Evolutionary conservation across 2,113 vertebrate species (phyloP), one percentile per base, ranked within the genome.

Genomic region (Raja brachyura): DNA sequence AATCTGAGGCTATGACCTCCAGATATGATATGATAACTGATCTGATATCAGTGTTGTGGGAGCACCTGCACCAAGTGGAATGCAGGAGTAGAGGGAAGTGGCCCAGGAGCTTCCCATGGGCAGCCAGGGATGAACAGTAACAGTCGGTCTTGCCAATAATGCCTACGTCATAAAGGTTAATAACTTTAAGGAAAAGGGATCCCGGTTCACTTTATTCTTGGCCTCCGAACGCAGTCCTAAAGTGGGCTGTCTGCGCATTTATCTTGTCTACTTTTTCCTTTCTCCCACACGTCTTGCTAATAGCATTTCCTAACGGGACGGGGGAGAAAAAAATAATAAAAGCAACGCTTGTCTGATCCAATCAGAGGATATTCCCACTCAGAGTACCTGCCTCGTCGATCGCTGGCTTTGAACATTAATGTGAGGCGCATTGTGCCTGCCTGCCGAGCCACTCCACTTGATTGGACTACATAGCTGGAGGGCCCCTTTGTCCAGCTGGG

Each of bases 381-480:
- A 14, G 83, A 66, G 63, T 31, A 88, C 59, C 83, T 88, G 61
- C 28, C 83, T 31, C 83, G 14, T 63, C 83, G 63, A 31, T 88
- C 5, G 28, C 61, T 63, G 13, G 83, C 83, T 88, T 88, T 88
- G 83, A 63, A 63, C 28, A 61, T 88, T 88, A 88, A 88, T 88
- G 25, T 16, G 59, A 88, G 83, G 59, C 59, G 61, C 59, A 63
- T 88, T 88, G 83, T 88, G 83, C 59, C 81, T 88, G 59, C 10
- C 59, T 59, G 61, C 61, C 31, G 28, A 33, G 83, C 59, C 56
- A 59, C 59, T 63, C 59, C 4, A 66, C n/a, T 88, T 61, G 28
- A 88, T 88, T 66, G 83, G 83, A 88, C 83, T 31, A 31, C n/a
- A 88, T 88, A 88, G 83, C 83, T 88, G 83, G 83, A 88, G 83